phyloP scores from a whole-genome alignment of 2,797 vertebrate genomes.

The Cuniculus paca region DNA sequence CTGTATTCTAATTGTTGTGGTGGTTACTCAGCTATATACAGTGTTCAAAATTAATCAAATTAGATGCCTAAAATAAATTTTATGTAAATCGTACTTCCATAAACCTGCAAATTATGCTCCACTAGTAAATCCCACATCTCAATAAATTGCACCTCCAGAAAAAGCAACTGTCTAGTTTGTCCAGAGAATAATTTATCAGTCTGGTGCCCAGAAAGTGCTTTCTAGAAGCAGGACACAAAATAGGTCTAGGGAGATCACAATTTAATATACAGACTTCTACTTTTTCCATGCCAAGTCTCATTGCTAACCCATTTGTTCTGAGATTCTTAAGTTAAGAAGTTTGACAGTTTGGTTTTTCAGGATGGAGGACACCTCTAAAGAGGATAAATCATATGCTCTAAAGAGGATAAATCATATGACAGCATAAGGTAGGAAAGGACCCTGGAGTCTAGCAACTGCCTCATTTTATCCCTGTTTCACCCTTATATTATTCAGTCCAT shows the following conservation, averaged over 20 bases:
- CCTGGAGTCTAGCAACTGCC: neutral
- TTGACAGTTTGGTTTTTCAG: conserved; percentile 5
- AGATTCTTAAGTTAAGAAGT: neutral
- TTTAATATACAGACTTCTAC: neutral
- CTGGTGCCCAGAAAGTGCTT: neutral
- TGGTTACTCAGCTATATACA: neutral
- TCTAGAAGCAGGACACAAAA: neutral
- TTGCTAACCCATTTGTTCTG: conserved; percentile 11
- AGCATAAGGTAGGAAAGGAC: neutral
- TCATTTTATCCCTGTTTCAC: neutral
- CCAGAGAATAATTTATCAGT: neutral
- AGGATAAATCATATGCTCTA: neutral
- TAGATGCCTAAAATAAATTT: conserved; percentile 11
- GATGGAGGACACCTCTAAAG: neutral
- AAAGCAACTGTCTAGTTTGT: conserved; percentile 66
- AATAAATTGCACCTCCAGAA: conserved; percentile 30
- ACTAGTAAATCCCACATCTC: conserved; percentile 8
- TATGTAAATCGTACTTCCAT: conserved; percentile 46
- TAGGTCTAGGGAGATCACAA: conserved; percentile 19
- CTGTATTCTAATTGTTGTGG: neutral
- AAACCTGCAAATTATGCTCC: neutral
- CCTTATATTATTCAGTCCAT: neutral
- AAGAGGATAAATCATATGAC: neutral
- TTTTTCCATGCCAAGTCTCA: neutral
- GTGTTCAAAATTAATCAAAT: conserved; percentile 40